These are phyloP conservation scores for Dicrostonyx torquatus DNA, from an alignment of 2,797 vertebrate genomes.

Conservation along the genomic window DNA sequence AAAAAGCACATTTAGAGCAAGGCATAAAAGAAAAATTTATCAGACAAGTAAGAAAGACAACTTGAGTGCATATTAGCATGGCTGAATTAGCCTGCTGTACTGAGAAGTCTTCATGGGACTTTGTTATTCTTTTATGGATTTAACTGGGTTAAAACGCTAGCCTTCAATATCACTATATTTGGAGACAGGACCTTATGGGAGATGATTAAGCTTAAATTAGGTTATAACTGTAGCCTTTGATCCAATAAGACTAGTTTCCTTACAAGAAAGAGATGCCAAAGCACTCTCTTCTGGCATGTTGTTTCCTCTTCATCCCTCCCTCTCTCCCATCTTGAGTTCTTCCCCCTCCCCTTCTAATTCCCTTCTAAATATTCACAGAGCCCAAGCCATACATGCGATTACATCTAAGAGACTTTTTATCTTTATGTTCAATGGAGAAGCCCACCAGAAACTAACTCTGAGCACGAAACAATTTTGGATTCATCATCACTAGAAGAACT, in stretches of 20 bases:
- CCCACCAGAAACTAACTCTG: neutral
- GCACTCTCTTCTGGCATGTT: neutral
- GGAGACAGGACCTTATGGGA: neutral
- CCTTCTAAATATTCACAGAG: neutral
- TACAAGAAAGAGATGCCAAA: neutral
- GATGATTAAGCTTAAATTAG: neutral
- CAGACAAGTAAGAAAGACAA: neutral
- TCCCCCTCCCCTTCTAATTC: neutral
- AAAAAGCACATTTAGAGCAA: neutral
- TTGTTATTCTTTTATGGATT: neutral
- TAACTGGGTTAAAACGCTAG: neutral
- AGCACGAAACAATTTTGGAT: neutral
- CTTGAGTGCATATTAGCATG: neutral
- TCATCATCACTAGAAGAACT: neutral
- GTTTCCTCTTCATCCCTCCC: too few species aligned
- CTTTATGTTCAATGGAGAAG: neutral
- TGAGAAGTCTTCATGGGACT: neutral
- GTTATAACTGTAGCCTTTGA: neutral
- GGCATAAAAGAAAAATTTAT: neutral
- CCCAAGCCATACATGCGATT: neutral
- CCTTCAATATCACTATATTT: neutral
- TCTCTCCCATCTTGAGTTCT: neutral
- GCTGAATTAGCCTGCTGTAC: neutral
- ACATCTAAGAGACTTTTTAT: neutral
- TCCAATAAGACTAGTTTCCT: neutral